Percentiles rank a stretch among this genome's conserved stretches.
phyloP scores from a whole-genome alignment of 2,888 invertebrate genomes.

The Lasiommata megera region DNA sequence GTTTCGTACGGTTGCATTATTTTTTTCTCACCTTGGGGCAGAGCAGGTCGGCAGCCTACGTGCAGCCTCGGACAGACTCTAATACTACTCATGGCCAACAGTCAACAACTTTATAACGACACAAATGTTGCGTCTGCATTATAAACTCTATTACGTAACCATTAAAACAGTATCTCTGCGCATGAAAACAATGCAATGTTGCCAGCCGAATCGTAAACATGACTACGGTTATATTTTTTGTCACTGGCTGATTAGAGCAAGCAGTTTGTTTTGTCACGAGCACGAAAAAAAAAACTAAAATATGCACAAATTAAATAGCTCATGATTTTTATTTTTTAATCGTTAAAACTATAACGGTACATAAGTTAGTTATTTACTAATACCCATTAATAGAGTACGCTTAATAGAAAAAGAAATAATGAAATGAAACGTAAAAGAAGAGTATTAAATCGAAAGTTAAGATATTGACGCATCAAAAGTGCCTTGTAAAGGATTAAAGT shows the following conservation, averaged over 20 bases:
- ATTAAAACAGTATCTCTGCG: slow-evolving; percentile 2
- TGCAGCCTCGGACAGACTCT: slow-evolving; percentile 67
- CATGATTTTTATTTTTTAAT: slow-evolving; percentile 10
- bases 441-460: no score
- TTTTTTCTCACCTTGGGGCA: slow-evolving; percentile 49
- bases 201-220: slow-evolving; percentile 31
- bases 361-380: not conserved
- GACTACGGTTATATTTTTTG: slow-evolving; percentile 31
- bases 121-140: slow-evolving; percentile 21
- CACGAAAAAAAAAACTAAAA: slow-evolving; percentile 40
- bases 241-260: slow-evolving; percentile 29
- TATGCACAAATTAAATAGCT: slow-evolving; percentile 17
- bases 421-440: no score
- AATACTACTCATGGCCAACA: slow-evolving; percentile 63
- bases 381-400: no score
- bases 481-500: no score
- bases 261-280: slow-evolving; percentile 42
- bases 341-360: not conserved
- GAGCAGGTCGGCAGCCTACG: slow-evolving; percentile 49
- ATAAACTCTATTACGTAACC: slow-evolving; percentile 15
- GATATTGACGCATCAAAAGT: no score
- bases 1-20: slow-evolving; percentile 52
- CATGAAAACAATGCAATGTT: not conserved
- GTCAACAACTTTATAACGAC: slow-evolving; percentile 49
- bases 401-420: no score